Base-by-base conservation (phyloP, 1,140 invertebrate genomes). In the Holcopasites calliopsidis region DNA sequence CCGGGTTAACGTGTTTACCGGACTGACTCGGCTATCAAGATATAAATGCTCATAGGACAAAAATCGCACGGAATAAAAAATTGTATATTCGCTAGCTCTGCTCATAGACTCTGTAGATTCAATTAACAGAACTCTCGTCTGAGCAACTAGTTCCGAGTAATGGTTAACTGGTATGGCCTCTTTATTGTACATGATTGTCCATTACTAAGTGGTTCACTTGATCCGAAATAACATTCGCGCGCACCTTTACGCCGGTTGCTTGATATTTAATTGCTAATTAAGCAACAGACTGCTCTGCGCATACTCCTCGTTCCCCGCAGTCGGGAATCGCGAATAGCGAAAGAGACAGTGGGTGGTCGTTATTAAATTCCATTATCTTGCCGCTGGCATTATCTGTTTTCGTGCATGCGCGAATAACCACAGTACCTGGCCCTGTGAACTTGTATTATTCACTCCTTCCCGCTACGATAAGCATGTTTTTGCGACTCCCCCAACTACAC, bases 221-320 rank as follows among this genome's bases (percentile, higher is more conserved):
- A 79, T 86, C 66, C 75, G 66, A 75, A 86, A 86, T 83, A 85
- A 74, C 84, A 83, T 86, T 78, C 83, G 85, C 64, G 83, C 71
- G 64, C 72, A 65, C 64, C 76, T 44, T 62, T 71, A 68, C 78
- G 64, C 76, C 76, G 70, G 82, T 76, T 84, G 78, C 82, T 83
- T 86, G 73, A 84, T 87, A 85, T 82, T 86, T 87, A 87, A 87
- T 77, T 79, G 78, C 78, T 86, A 85, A 87, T 87, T 87, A 86
- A 86, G 57, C 76, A 75, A 40, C 57, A 79, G 52, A 61, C 65
- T 70, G 71, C n/a, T n/a, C 33, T 44, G 70, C 76, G 52, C 69
- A 47, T 47, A 47, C 33, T 60, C 42, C 40, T 4, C 42, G n/a
- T 61, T 33, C 38, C 11, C 38, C 16, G 38, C 21, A 44, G 55